Evolutionary conservation across 1,140 invertebrate species (phyloP), one percentile per base, ranked within the genome.

Genomic region (Drosophila setifemur): DNA sequence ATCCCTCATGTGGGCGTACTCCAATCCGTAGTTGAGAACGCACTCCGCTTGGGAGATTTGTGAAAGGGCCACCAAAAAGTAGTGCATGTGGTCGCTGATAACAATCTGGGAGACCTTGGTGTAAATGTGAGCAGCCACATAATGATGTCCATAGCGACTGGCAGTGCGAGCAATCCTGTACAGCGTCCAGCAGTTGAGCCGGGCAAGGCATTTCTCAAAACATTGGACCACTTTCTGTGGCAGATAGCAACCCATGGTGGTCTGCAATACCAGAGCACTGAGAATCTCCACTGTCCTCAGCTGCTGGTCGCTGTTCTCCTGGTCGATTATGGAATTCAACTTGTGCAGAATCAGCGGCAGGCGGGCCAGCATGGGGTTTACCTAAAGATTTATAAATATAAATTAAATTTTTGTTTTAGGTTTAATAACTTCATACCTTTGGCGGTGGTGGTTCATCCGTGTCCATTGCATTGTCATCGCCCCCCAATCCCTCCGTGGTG

Each of bases 161-260:
- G 96, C 96, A 45, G 97, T 96, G 37, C 97, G 92, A 0, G 95
- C 96, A 42, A 98, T 95, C 72, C 96, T 93, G 90, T 98, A 98
- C 45, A 95, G 94, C 3, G 95, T 93, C 97, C 98, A 98, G 0
- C 93, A 92, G 88, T 96, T 94, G 44, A 91, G 91, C 43, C 92
- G 91, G 9, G 94, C 91, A 0, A 94, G 93, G 8, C 90, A 91
- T 8, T 73, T 64, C 14, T 93, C 89, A 18, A 95, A 91, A 1
- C 94, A 93, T 4, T 91, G 91, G 35, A 94, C 88, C 3, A 96
- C 91, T 0, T 93, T 92, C 33, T 92, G 91, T 0, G 90, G 90
- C 11, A 92, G 89, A 21, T 90, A 91, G 4, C 91, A 89, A 7
- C 93, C 93, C 35, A 94, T 93, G 19, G 95, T 92, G 49, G 95